A percentile compares a stretch with the other conserved stretches of the same genome.
Conservation (phyloP, 2,888 invertebrate genomes). For the Pseudolycoriella hygida region DNA sequence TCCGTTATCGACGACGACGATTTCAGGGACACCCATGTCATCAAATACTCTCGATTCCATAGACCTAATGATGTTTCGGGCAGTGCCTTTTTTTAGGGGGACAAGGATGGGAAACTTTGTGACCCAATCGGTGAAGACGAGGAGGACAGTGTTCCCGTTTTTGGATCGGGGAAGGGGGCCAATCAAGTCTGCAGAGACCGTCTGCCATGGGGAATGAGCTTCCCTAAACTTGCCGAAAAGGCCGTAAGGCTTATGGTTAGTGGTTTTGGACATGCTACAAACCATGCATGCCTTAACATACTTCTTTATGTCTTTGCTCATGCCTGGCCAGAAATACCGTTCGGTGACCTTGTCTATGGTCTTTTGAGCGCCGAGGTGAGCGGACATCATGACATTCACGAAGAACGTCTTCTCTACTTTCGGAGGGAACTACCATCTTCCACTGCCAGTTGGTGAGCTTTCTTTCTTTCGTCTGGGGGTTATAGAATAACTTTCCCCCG, state of each 20-base stretch:
- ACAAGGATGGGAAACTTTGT: background rate
- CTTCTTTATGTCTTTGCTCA: background rate
- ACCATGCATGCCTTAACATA: background rate
- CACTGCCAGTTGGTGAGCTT: background rate
- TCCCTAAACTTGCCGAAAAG: no score
- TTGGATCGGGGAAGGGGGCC: background rate
- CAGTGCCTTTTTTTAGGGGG: no score
- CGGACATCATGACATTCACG: background rate
- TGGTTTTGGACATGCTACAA: background rate
- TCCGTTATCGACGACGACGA: no score
- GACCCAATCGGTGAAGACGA: background rate
- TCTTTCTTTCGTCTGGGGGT: background rate
- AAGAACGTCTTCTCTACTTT: background rate
- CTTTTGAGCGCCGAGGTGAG: background rate
- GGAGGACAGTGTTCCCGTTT: background rate
- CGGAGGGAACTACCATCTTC: background rate
- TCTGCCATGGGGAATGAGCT: no score
- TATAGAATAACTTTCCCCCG: no score
- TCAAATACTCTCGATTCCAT: background rate
- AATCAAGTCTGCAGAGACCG: no score
- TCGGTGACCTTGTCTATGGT: background rate
- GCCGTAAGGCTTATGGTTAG: background rate
- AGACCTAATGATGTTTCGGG: no score
- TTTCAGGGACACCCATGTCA: no score
- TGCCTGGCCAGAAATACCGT: background rate